Conservation (phyloP, 2,113 vertebrate species). For the Coregonus clupeaformis region DNA sequence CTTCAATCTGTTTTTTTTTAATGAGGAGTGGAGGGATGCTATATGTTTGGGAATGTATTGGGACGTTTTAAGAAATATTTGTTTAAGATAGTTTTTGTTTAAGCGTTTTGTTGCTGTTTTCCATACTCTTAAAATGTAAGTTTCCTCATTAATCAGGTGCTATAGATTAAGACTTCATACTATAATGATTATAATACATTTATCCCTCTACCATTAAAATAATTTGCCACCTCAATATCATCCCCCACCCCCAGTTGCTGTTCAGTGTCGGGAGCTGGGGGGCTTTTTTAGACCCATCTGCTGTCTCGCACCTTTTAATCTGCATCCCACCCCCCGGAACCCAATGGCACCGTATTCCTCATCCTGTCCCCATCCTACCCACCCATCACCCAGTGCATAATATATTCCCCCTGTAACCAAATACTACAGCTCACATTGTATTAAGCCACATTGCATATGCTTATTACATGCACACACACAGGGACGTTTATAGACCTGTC, state of each 20-base stretch:
- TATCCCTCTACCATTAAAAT: conserved; percentile 54
- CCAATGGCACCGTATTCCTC: neutral
- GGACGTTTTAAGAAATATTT: too few species aligned
- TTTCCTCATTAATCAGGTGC: too few species aligned
- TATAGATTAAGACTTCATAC: conserved; percentile 6
- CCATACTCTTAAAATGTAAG: too few species aligned
- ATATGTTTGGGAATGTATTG: too few species aligned
- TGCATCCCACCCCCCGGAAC: conserved; percentile 41
- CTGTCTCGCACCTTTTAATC: conserved; percentile 80
- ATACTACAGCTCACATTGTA: neutral
- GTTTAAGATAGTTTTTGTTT: too few species aligned
- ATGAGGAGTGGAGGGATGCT: too few species aligned
- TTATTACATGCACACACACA: neutral
- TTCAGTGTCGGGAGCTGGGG: conserved; percentile 58
- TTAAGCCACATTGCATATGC: neutral
- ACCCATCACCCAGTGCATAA: neutral
- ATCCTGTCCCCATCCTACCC: neutral
- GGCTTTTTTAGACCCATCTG: conserved; percentile 78
- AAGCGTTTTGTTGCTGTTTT: too few species aligned
- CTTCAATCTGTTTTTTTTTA: too few species aligned
- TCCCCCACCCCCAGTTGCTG: conserved; percentile 45
- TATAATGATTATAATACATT: conserved; percentile 30
- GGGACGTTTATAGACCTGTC: neutral
- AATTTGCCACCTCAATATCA: conserved; percentile 53
- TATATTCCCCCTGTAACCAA: conserved; percentile 8